Conservation (phyloP, 2,113 vertebrate genomes). For the Crocuta crocuta region DNA sequence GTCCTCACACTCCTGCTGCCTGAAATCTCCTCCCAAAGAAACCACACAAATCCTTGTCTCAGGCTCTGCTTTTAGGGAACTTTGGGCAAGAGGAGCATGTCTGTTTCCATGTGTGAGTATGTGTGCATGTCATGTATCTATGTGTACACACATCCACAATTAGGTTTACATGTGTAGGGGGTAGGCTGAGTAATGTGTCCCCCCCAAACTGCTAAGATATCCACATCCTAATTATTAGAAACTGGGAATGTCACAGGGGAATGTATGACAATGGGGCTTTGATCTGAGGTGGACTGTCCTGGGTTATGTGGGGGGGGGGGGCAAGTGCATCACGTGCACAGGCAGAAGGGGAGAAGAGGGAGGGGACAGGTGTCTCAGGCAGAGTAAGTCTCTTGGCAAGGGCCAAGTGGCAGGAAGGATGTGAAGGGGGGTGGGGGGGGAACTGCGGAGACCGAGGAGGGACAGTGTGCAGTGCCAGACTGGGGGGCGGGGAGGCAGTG, state of each 20-base stretch:
- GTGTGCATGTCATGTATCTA: accelerated
- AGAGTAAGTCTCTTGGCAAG: background rate
- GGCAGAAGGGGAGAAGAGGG: background rate
- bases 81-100: too few relatives aligned
- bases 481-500: too few relatives aligned
- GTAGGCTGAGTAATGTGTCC: background rate
- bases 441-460: background rate
- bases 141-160: accelerated
- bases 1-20: too few relatives aligned
- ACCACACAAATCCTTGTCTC: background rate
- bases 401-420: background rate
- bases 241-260: too few relatives aligned
- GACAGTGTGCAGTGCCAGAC: too few relatives aligned
- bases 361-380: background rate
- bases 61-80: background rate
- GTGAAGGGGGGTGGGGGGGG: background rate
- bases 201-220: too few relatives aligned
- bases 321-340: background rate
- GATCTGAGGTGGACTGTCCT: background rate
- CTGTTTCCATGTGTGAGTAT: background rate
- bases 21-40: background rate
- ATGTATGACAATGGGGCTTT: background rate
- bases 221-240: background rate
- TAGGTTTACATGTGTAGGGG: background rate
- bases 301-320: background rate